phyloP scores from a whole-genome alignment of 37 sponge, comb jelly and placozoan genomes.

The Petrosia ficiformis region DNA sequence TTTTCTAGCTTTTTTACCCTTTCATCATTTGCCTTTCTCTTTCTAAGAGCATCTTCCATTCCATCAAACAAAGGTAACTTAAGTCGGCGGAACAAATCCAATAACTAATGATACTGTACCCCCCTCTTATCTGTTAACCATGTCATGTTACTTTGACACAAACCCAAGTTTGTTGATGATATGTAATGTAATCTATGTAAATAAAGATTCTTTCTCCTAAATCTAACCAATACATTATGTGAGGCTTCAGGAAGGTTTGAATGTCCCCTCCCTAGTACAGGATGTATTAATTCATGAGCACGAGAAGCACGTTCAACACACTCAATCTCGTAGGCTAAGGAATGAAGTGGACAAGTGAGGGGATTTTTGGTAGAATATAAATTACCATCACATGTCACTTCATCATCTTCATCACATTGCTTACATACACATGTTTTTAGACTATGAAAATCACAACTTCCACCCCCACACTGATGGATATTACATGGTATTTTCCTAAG shows the following conservation, averaged over 20 bases:
- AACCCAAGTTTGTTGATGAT: slow-evolving; percentile 22
- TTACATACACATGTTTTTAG: slow-evolving; percentile 11
- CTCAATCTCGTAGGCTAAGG: slow-evolving; percentile 26
- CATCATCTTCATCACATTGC: slow-evolving; percentile 15
- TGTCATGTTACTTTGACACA: slow-evolving; percentile 29
- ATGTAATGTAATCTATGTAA: slow-evolving; percentile 24
- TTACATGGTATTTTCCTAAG: slow-evolving; percentile 12
- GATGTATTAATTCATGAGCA: slow-evolving; percentile 16
- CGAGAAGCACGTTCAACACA: not conserved
- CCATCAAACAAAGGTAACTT: too few relatives aligned
- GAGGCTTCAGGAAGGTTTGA: slow-evolving; percentile 21
- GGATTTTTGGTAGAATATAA: not conserved
- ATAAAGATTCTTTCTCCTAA: slow-evolving; percentile 8
- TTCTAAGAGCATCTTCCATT: too few relatives aligned
- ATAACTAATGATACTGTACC: slow-evolving; percentile 18
- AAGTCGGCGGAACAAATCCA: slow-evolving; percentile 19
- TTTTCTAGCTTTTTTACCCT: too few relatives aligned
- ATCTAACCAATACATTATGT: slow-evolving; percentile 31
- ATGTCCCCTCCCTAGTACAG: slow-evolving; percentile 15
- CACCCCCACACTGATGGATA: slow-evolving; percentile 15
- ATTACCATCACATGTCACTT: slow-evolving; percentile 22
- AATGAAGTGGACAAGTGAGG: not conserved
- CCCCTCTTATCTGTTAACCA: not conserved
- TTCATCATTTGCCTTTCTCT: too few relatives aligned
- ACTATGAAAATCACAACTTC: slow-evolving; percentile 20